Evolutionary conservation across 2,888 invertebrate genomes (phyloP).

Genomic region (Keiferia lycopersicella): DNA sequence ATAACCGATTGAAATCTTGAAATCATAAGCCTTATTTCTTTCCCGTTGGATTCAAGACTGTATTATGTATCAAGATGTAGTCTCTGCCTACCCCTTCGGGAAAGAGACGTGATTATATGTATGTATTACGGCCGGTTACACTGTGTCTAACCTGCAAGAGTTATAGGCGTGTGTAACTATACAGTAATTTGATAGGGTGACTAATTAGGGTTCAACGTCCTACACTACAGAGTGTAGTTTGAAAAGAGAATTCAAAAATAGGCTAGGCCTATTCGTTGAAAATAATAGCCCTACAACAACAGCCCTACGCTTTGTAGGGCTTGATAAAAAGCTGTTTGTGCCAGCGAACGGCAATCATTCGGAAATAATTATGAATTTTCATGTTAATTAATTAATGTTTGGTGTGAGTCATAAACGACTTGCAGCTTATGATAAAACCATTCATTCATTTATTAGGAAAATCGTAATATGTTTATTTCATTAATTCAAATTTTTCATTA

Average conservation of each 20-base stretch:
- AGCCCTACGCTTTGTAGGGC: background rate
- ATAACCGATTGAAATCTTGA: no score
- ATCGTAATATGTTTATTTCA: no score
- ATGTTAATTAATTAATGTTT: conserved; percentile 4
- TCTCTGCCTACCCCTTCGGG: no score
- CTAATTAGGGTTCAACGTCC: background rate
- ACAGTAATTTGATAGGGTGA: no score
- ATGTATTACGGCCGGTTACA: no score
- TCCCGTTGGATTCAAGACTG: no score
- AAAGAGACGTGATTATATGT: no score
- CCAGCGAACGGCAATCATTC: conserved; percentile 8
- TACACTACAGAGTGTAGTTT: background rate
- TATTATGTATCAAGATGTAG: no score
- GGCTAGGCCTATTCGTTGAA: background rate
- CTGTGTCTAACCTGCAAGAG: no score
- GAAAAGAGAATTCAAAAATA: conserved; percentile 1
- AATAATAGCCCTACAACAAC: background rate
- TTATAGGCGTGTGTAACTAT: no score
- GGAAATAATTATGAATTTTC: conserved; percentile 14
- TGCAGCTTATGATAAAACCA: background rate
- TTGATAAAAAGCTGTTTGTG: conserved; percentile 2
- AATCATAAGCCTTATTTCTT: no score
- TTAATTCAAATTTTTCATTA: no score
- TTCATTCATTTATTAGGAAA: background rate
- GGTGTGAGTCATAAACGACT: background rate